Base-by-base conservation (phyloP, 37 sponge, comb jelly and placozoan species). In the Theonella swinhoei region DNA sequence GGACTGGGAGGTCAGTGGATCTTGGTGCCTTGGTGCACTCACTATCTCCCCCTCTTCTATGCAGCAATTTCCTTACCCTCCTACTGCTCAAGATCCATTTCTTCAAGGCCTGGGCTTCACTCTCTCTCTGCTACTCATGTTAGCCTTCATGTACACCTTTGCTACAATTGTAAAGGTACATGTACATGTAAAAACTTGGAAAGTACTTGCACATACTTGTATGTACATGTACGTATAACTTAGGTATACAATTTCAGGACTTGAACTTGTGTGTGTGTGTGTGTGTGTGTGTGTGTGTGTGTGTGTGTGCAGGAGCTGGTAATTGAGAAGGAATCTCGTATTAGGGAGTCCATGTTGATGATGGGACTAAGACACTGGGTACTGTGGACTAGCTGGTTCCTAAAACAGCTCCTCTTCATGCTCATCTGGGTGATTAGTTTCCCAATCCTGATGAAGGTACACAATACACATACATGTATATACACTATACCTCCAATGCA, bases 21-120 rank as follows among this genome's bases (percentile, higher is more conserved):
- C n/a, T n/a, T n/a, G n/a, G n/a, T n/a, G n/a, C n/a, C n/a, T n/a
- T n/a, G n/a, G n/a, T n/a, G n/a, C n/a, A n/a, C n/a, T n/a, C n/a
- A n/a, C n/a, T n/a, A n/a, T n/a, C n/a, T n/a, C n/a, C n/a, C n/a
- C n/a, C n/a, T 61, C n/a, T 35, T 31, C 43, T 42, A 38, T 62
- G 31, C 47, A 91, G 92, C 94, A 91, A 89, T 88, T 95, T 37
- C 98, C 98, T 17, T 94, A 91, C 47, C 96, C 96, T 8, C 31
- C 63, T 59, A 93, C 88, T 58, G n/a, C 36, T 0, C 22, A 37
- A 24, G 94, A 98, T 71, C 0, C 64, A 4, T 98, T 98, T 66
- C 82, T 96, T 22, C 35, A 62, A 1, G 37, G 62, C 2, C 59
- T 92, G 22, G 60, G 76, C 29, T 58, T 76, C 54, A 42, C 91